Base-by-base conservation (phyloP, 2,797 vertebrate genomes). In the Siniperca scherzeri region DNA sequence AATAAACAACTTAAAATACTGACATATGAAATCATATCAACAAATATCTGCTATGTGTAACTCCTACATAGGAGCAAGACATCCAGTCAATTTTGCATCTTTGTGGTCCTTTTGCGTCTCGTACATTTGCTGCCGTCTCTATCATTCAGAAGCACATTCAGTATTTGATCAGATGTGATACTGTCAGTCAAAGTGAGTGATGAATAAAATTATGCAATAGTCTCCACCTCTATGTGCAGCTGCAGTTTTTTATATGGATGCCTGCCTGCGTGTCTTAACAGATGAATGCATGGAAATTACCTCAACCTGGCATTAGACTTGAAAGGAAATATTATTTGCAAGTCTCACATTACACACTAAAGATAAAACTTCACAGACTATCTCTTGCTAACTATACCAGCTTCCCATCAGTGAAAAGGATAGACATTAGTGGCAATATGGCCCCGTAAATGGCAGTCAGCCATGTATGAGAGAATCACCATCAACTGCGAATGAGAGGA, bases 91-190 rank as follows among this genome's bases (percentile, higher is more conserved):
- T 0, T 5, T 68, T 40, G 16, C 0, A 0, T 33, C 0, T 67
- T 40, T 21, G 7, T 48, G 0, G 21, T 44, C 1, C 0, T 61
- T 50, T 48, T 60, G 36, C 12, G 3, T 17, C 16, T 17, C 8
- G 7, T 30, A 11, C 52, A 64, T 65, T 74, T 70, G 27, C 57
- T 36, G 19, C 61, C 0, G 3, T 70, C 66, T 61, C n/a, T 30
- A 50, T 55, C 33, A 77, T 70, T 78, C 59, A 60, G 50, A 61
- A 27, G 65, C 46, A 36, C 59, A 40, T 68, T 73, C 38, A 69
- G 22, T 22, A 59, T 76, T 75, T 77, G 65, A 84, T 83, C 74
- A 69, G 59, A 89, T 74, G 60, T 71, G 73, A 85, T 48, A 38
- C 38, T 77, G 74, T 78, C 76, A 64, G 52, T 72, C 73, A 74